Base-by-base conservation (phyloP, 1,140 invertebrate genomes). In the Sminthurinus signatus region DNA sequence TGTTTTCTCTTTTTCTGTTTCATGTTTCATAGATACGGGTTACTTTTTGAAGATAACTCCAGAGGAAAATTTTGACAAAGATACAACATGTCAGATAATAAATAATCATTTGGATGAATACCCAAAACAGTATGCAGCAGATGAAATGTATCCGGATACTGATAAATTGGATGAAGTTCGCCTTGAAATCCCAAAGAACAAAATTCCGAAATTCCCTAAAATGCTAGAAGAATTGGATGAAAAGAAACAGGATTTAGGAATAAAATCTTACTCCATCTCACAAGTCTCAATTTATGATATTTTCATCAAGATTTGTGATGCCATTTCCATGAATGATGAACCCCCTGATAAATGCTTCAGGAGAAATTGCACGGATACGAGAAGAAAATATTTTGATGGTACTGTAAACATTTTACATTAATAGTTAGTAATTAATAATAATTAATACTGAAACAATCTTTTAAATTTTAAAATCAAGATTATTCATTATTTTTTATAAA, bases 291-390 rank as follows among this genome's bases (percentile, higher is more conserved):
- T 70, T 1, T 56, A 60, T 48, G 68, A 70, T 28, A 64, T 70
- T 32, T 70, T 70, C 21, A 64, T 67, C 19, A 70, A 64, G 44
- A 67, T 70, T 17, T 70, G 63, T 36, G 60, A 63, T 25, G 50
- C 64, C 0, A 44, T 67, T n/a, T 36, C 48, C n/a, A 32, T 56
- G 19, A 61, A 63, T 21, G 28, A 55, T 1, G 46, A 60, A 28
- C 25, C 64, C 4, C 64, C 57, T 1, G 68, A 70, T 46, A 46
- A 66, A 14, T 61, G 58, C 39, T 55, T 70, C 0, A 55, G 68
- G 2, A n/a, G 60, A 21, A 42, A 52, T 28, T 65, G 52, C 0
- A 27, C 28, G 5, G 64, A 60, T 23, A 44, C 58, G 12, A 27
- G 59, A 25, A 48, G 36, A 42, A 44, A 23, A 29, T n/a, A 19